Percentiles rank a stretch among this genome's conserved stretches.
These are phyloP conservation scores for Polydrusus cervinus DNA, from an alignment of 2,888 invertebrate genomes.

Conservation along the genomic window DNA sequence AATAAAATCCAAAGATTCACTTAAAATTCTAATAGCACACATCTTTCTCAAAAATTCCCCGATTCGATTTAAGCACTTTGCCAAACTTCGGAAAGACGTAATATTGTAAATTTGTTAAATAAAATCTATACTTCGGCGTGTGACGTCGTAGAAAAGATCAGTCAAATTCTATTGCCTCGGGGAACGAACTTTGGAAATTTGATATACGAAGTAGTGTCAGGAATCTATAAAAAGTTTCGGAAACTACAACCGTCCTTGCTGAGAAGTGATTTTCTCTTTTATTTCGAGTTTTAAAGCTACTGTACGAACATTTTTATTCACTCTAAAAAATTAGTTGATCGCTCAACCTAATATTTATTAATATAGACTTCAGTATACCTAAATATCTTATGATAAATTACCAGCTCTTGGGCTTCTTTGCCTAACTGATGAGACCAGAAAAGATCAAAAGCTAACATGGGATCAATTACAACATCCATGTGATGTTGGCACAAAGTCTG, in stretches of 20 bases:
- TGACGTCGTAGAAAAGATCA: constrained; percentile 39
- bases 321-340: too few species aligned
- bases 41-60: constrained; percentile 23
- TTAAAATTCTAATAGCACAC: constrained; percentile 21
- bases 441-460: too few species aligned
- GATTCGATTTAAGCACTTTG: constrained; percentile 28
- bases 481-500: too few species aligned
- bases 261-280: not conserved
- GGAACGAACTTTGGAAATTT: constrained; percentile 39
- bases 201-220: constrained; percentile 26
- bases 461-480: too few species aligned
- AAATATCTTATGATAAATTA: too few species aligned
- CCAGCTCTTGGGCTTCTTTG: too few species aligned
- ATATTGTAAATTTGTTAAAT: constrained; percentile 41
- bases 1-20: not conserved
- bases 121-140: constrained; percentile 38
- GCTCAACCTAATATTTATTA: too few species aligned
- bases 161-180: constrained; percentile 28
- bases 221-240: constrained; percentile 36
- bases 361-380: too few species aligned
- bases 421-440: too few species aligned
- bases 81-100: constrained; percentile 34
- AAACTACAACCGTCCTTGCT: not conserved
- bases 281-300: too few species aligned
- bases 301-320: too few species aligned